phyloP scores from a whole-genome alignment of 2,113 vertebrate genomes.

The Coptodon bakossiorum region DNA sequence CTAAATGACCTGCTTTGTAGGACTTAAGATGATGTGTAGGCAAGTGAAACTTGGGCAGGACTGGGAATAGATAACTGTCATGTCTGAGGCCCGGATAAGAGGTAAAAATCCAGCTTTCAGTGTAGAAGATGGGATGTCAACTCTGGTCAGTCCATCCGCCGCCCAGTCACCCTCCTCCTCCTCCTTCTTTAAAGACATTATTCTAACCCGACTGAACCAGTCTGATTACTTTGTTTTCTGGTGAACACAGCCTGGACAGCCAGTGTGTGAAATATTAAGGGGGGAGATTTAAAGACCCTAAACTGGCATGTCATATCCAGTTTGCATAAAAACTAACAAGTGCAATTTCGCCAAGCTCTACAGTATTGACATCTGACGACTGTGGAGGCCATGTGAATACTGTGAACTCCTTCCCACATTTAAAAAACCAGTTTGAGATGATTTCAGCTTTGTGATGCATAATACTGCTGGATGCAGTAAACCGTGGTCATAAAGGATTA shows the following conservation, averaged over 20 bases:
- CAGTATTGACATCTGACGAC: not conserved
- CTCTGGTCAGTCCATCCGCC: not conserved
- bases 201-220: not conserved
- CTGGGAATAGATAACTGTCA: not conserved
- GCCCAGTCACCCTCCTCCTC: not conserved
- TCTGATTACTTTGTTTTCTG: not conserved
- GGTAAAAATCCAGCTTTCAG: not conserved
- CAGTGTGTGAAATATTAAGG: not conserved
- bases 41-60: not conserved
- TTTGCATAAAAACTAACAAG: not conserved
- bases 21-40: not conserved
- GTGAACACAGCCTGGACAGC: not conserved
- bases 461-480: not conserved
- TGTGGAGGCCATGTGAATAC: not conserved
- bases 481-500: not conserved
- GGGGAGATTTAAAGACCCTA: not conserved
- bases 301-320: not conserved
- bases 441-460: not conserved
- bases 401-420: not conserved
- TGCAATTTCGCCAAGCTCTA: not conserved
- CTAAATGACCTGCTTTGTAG: not conserved
- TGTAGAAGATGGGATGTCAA: not conserved
- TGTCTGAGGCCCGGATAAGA: not conserved
- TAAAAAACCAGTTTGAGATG: not conserved
- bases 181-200: not conserved